A percentile compares a stretch with the other conserved stretches of the same genome.
These are phyloP conservation scores for Eupelmus urozonus DNA, from an alignment of 2,888 invertebrate genomes.

Conservation along the genomic window DNA sequence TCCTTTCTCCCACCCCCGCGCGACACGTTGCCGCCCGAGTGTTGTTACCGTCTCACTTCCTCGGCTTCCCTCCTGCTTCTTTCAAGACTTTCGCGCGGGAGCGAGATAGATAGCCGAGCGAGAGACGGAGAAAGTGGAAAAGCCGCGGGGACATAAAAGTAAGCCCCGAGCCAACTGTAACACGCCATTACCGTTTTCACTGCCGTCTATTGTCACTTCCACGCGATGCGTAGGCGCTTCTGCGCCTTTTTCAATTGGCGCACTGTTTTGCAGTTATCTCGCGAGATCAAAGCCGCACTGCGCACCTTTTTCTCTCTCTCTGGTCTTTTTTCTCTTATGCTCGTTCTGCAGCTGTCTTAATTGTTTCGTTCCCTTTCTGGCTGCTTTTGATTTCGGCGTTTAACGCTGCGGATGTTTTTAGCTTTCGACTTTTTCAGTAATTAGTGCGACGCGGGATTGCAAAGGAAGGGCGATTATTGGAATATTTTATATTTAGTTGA, in stretches of 20 bases:
- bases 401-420: too few relatives aligned
- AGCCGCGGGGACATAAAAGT: conserved; percentile 70
- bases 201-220: conserved; percentile 55
- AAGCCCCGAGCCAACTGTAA: conserved; percentile 71
- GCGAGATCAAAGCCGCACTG: conserved; percentile 29
- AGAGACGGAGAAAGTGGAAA: conserved; percentile 58
- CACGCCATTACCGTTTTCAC: conserved; percentile 71
- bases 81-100: conserved; percentile 40
- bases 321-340: background rate
- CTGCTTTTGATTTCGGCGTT: too few relatives aligned
- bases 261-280: conserved; percentile 37
- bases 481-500: too few relatives aligned
- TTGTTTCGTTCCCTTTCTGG: background rate
- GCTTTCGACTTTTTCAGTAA: too few relatives aligned
- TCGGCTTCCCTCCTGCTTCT: conserved; percentile 52
- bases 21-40: conserved; percentile 5
- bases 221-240: conserved; percentile 23
- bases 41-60: conserved; percentile 48
- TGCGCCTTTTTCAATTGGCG: conserved; percentile 51
- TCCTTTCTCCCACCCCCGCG: conserved; percentile 20
- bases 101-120: conserved; percentile 40
- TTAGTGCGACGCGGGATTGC: too few relatives aligned
- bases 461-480: too few relatives aligned
- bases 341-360: background rate
- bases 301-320: background rate